Evolutionary conservation across 2,888 invertebrate species (phyloP), one percentile per base, ranked within the genome.

Genomic region (Dicycla oo): DNA sequence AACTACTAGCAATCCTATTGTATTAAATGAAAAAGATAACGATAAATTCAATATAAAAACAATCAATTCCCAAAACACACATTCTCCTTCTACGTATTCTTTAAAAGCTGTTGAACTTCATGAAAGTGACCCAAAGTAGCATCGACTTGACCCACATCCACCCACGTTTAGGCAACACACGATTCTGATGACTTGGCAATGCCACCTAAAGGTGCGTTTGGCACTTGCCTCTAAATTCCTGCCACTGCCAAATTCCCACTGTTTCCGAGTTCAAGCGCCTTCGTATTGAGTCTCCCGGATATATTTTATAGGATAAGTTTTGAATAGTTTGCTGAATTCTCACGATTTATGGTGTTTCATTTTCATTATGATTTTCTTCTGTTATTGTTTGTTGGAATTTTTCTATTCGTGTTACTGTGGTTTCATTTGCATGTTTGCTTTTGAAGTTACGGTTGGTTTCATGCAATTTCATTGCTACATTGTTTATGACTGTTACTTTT

Each of bases 271-370:
- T 80, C 80, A 80, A 80, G 75, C 73, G 69, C 75, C 69, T 80
- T 76, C 64, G 68, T 71, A 78, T 75, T 62, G 80, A 80, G 78
- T 70, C 73, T 68, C 65, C 75, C 82, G 85, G 81, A 86, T 86
- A 87, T 88, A 83, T 84, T 90, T 90, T 87, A 90, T 86, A 83
- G 85, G 75, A 81, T 83, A 87, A 89, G 82, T 88, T 89, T 84
- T 76, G 77, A 78, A 82, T 80, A 78, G 77, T 75, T 75, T n/a
- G 53, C 75, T 63, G 62, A 63, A 69, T 81, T 53, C 34, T 26
- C 43, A 63, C 15, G 65, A 79, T 83, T 79, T 83, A 83, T 79
- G 53, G 61, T 72, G 63, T 69, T 74, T 74, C 56, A 70, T 84
- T 83, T 80, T 67, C 73, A 76, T 78, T 81, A 69, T 56, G 51